Percentiles rank a stretch among this genome's conserved stretches.
Conservation (phyloP, 2,888 invertebrate genomes). For the Agonum fuliginosum region DNA sequence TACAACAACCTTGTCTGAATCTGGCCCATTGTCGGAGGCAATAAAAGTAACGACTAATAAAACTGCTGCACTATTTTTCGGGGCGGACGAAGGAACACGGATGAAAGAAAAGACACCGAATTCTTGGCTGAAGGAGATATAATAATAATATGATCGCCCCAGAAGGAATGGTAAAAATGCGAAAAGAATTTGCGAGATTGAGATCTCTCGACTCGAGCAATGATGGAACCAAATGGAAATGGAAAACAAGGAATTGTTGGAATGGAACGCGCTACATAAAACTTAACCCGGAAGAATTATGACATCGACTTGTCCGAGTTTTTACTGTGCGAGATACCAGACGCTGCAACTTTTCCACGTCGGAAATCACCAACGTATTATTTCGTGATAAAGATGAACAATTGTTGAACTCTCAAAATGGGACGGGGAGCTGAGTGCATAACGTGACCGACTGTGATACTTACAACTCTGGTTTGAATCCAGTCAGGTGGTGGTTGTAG, state of each 20-base stretch:
- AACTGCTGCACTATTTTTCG: background rate
- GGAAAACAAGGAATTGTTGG: slow-evolving; percentile 17
- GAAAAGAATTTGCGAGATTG: slow-evolving; percentile 50
- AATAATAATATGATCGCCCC: background rate
- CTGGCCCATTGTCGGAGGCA: background rate
- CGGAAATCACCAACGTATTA: too few relatives aligned
- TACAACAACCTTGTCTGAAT: too few relatives aligned
- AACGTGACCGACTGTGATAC: too few relatives aligned
- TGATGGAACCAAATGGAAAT: slow-evolving; percentile 5
- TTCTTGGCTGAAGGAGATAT: background rate
- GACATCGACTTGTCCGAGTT: background rate
- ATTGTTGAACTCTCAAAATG: too few relatives aligned
- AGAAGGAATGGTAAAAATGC: slow-evolving; percentile 43
- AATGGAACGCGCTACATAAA: background rate
- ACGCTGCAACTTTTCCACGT: too few relatives aligned
- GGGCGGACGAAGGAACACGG: slow-evolving; percentile 3
- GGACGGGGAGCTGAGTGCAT: too few relatives aligned
- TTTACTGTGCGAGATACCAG: too few relatives aligned
- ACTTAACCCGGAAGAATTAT: slow-evolving; percentile 25
- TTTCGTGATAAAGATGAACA: too few relatives aligned
- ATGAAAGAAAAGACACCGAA: background rate
- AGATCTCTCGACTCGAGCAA: background rate
- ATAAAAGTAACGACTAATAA: background rate
- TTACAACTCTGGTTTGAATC: too few relatives aligned
- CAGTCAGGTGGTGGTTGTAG: too few relatives aligned